Evolutionary conservation across 2,113 vertebrate species (phyloP).

Genomic region (Aptenodytes patagonicus): DNA sequence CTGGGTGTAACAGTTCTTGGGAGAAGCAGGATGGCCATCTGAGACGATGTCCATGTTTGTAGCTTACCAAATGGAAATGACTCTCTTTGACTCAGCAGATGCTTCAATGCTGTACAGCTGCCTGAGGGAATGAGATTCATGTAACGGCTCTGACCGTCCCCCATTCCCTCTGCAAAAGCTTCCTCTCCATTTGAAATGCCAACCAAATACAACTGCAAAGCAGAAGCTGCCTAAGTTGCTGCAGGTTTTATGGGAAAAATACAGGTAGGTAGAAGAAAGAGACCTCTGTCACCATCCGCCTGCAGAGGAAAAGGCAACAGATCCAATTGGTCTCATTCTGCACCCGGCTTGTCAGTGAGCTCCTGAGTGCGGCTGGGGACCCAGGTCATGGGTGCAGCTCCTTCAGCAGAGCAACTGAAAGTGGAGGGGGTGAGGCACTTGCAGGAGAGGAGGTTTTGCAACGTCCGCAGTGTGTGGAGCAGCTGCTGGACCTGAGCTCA

Average conservation of each 20-base stretch:
- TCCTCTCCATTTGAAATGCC: not conserved
- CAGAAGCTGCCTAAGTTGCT: not conserved
- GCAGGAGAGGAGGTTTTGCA: not conserved
- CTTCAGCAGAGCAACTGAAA: not conserved
- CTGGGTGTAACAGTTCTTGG: not conserved
- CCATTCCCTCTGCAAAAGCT: not conserved
- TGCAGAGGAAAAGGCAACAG: not conserved
- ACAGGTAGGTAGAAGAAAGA: not conserved
- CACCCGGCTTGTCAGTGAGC: not conserved
- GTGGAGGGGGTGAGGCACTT: not conserved
- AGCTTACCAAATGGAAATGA: not conserved
- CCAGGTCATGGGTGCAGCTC: not conserved
- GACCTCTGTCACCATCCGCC: not conserved
- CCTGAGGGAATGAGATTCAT: not conserved
- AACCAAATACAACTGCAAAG: not conserved
- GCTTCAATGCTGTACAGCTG: not conserved
- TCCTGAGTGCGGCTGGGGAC: not conserved
- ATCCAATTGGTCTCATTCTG: not conserved
- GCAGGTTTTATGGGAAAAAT: not conserved
- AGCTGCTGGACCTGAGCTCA: not conserved
- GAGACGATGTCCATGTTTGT: not conserved
- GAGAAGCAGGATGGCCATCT: not conserved
- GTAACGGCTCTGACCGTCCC: not conserved
- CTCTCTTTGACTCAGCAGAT: not conserved
- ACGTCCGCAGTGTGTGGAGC: accelerated